Evolutionary conservation across 2,888 invertebrate genomes (phyloP).

Genomic region (Pammene fasciana): DNA sequence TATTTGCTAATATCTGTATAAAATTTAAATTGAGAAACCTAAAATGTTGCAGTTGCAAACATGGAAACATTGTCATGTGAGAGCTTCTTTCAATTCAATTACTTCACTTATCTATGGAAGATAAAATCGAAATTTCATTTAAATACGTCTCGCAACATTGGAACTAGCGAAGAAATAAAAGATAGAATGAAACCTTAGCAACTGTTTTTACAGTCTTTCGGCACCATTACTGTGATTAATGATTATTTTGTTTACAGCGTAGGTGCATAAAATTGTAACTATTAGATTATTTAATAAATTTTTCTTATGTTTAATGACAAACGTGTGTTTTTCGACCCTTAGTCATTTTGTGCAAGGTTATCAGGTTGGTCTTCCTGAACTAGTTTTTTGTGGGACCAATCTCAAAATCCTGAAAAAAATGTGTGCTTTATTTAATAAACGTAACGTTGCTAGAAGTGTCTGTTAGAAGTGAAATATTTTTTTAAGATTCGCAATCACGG

Average conservation of each 20-base stretch:
- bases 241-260: not conserved
- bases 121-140: constrained; percentile 24
- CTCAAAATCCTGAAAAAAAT: too few relatives aligned
- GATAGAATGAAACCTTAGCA: constrained; percentile 1
- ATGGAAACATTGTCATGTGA: constrained; percentile 25
- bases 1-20: not conserved
- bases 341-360: too few relatives aligned
- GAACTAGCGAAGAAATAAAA: constrained; percentile 21
- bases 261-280: too few relatives aligned
- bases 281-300: too few relatives aligned
- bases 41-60: constrained; percentile 24
- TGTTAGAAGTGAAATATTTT: too few relatives aligned
- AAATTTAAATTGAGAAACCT: not conserved
- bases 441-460: too few relatives aligned
- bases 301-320: too few relatives aligned
- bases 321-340: too few relatives aligned
- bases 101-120: constrained; percentile 21
- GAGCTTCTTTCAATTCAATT: constrained; percentile 17
- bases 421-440: too few relatives aligned
- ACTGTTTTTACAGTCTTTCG: not conserved
- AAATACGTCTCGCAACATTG: constrained; percentile 12
- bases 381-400: too few relatives aligned
- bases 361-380: too few relatives aligned
- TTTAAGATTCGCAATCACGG: too few relatives aligned
- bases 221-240: not conserved